These are phyloP conservation scores for Emys orbicularis DNA, from an alignment of 2,797 vertebrate genomes.

Conservation along the genomic window DNA sequence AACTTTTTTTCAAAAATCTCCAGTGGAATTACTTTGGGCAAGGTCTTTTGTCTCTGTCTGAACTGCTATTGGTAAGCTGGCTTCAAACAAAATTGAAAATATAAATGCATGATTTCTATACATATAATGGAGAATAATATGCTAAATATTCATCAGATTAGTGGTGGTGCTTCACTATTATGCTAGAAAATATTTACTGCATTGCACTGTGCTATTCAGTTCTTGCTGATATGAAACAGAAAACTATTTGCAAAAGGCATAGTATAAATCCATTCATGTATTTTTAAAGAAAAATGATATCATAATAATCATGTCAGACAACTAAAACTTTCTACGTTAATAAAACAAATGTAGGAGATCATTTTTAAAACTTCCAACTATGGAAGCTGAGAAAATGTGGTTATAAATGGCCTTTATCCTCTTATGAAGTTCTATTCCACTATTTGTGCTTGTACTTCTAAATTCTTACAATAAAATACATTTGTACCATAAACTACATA, in stretches of 20 bases:
- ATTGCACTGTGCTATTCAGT: not conserved
- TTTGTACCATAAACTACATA: not conserved
- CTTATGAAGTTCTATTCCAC: constrained; percentile 17
- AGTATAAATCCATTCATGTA: not conserved
- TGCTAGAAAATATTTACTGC: constrained; percentile 38
- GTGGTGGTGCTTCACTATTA: not conserved
- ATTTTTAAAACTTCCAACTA: constrained; percentile 19
- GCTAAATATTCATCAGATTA: not conserved
- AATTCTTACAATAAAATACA: not conserved
- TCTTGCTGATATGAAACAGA: not conserved
- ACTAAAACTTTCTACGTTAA: not conserved
- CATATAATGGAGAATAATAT: not conserved
- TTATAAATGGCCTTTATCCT: not conserved
- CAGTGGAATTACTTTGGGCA: not conserved
- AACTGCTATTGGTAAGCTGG: not conserved
- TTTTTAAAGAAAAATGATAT: constrained; percentile 15
- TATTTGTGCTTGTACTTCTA: not conserved
- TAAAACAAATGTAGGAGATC: not conserved
- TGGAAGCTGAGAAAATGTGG: not conserved
- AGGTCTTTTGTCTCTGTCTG: not conserved
- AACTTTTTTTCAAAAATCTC: not conserved
- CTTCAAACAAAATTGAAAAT: not conserved
- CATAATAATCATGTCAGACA: not conserved
- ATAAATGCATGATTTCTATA: not conserved
- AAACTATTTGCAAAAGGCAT: not conserved